A percentile compares a stretch with the other conserved stretches of the same genome.
Evolutionary conservation across 2,888 invertebrate species (phyloP).

Genomic region (Caenorhabditis angaria): DNA sequence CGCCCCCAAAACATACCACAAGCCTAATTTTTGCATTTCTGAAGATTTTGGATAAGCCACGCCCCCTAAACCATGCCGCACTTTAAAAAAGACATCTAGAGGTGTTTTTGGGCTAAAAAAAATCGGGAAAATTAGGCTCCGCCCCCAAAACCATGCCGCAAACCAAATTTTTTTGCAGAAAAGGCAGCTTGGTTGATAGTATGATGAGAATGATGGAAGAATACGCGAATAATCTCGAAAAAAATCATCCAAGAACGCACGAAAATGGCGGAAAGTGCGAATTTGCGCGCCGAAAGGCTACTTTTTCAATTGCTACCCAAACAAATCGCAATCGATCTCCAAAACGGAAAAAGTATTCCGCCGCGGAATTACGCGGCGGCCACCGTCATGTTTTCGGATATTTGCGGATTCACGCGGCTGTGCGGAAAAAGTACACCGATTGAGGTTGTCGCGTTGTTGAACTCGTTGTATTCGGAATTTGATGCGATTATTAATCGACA

Average conservation of each 20-base stretch:
- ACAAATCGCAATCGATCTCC: constrained; percentile 60
- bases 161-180: constrained; percentile 40
- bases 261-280: constrained; percentile 53
- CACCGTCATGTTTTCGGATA: constrained; percentile 64
- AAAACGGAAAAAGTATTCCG: constrained; percentile 62
- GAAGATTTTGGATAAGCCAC: neutral
- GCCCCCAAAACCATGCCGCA: neutral
- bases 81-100: too few species aligned
- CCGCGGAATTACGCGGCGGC: constrained; percentile 65
- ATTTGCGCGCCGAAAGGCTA: constrained; percentile 47
- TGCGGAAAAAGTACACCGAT: constrained; percentile 47
- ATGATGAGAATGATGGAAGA: constrained; percentile 63
- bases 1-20: neutral
- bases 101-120: too few species aligned
- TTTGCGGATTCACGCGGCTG: constrained; percentile 54
- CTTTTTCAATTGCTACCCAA: constrained; percentile 55
- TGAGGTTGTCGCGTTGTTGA: constrained; percentile 56
- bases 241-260: constrained; percentile 52
- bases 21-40: neutral
- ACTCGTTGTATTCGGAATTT: constrained; percentile 67
- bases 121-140: neutral
- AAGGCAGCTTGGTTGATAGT: constrained; percentile 54
- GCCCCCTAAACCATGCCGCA: too few species aligned
- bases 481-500: constrained; percentile 62
- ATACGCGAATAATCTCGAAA: constrained; percentile 57